A percentile compares a stretch with the other conserved stretches of the same genome.
These are phyloP conservation scores for Lethenteron reissneri DNA, from an alignment of 2,113 vertebrate species.

Conservation along the genomic window DNA sequence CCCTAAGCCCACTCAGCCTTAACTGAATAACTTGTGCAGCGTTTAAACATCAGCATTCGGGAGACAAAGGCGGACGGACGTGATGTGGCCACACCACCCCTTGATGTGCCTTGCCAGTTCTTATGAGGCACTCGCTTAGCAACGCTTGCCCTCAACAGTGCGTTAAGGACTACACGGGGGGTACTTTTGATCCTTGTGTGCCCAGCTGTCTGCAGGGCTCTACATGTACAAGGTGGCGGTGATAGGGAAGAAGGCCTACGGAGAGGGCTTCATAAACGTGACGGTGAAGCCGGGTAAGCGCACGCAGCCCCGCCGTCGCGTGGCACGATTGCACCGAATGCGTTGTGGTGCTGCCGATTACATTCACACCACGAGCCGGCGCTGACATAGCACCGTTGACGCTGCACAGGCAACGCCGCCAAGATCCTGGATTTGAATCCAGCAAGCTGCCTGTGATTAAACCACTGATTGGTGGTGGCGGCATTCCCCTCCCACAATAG, in stretches of 20 bases:
- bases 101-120: neutral
- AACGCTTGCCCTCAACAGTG: neutral
- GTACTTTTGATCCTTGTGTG: conserved; percentile 11
- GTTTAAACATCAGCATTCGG: neutral
- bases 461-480: too few species aligned
- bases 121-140: neutral
- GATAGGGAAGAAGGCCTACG: conserved; percentile 36
- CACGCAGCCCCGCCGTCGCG: neutral
- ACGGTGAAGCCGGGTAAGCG: conserved; percentile 72
- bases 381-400: neutral
- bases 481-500: neutral
- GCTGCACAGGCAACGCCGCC: neutral
- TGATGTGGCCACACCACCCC: neutral
- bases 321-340: neutral
- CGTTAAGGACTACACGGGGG: neutral
- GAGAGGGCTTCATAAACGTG: conserved; percentile 80
- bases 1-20: too few species aligned
- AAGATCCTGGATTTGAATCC: neutral
- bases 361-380: neutral
- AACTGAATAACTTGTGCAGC: neutral
- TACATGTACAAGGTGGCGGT: conserved; percentile 76
- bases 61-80: neutral
- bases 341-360: neutral
- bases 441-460: neutral
- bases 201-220: conserved; percentile 67